Percentiles rank a stretch among this genome's conserved stretches.
phyloP scores from a whole-genome alignment of 2,888 invertebrate species.

The Ectropis crepuscularia region DNA sequence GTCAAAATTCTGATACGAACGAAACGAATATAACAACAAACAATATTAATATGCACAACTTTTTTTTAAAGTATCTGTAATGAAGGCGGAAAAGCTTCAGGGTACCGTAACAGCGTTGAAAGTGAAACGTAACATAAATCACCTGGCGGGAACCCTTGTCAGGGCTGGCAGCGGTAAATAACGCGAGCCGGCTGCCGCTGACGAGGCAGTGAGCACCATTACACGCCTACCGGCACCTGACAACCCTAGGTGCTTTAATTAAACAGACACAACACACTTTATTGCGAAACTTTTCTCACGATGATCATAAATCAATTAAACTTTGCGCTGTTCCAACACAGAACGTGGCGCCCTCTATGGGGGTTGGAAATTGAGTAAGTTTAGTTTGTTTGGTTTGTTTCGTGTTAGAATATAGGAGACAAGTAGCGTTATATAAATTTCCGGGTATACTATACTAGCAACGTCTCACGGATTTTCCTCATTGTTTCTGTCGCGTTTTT shows the following conservation, averaged over 20 bases:
- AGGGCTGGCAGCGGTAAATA: conserved; percentile 65
- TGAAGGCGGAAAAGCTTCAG: conserved; percentile 44
- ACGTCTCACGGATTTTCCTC: too few relatives aligned
- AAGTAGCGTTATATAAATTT: neutral
- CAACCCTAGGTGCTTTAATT: conserved; percentile 24
- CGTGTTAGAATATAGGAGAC: neutral
- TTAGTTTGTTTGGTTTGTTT: neutral
- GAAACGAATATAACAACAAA: too few relatives aligned
- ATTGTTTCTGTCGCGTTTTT: too few relatives aligned
- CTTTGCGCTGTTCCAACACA: conserved; percentile 19
- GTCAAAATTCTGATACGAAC: too few relatives aligned
- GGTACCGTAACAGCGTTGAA: conserved; percentile 60
- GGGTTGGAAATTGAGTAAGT: neutral
- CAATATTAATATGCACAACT: conserved; percentile 30
- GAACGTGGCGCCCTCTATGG: neutral
- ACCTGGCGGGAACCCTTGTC: conserved; percentile 73
- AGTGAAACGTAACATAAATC: conserved; percentile 79
- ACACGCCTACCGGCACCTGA: conserved; percentile 14
- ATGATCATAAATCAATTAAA: conserved; percentile 34
- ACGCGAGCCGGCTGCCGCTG: conserved; percentile 62
- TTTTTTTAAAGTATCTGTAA: conserved; percentile 29
- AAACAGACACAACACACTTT: conserved; percentile 19
- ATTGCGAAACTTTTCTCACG: conserved; percentile 25
- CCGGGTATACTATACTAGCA: too few relatives aligned
- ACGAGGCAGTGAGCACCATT: conserved; percentile 46